Evolutionary conservation across 92 coral and sea anemone genomes (phyloP).

Genomic region (Epizoanthus ramosus): DNA sequence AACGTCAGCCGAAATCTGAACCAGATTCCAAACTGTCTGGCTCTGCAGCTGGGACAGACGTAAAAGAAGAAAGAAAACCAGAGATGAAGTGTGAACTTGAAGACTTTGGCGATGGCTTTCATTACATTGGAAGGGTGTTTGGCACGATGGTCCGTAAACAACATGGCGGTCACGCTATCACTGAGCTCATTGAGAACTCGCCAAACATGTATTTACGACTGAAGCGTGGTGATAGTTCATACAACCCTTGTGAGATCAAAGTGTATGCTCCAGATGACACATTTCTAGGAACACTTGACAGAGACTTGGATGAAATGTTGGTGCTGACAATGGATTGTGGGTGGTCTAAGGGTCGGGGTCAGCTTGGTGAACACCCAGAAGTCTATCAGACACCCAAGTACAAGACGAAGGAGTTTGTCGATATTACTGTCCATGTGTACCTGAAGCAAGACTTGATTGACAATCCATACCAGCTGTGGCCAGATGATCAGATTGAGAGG

Average conservation of each 20-base stretch:
- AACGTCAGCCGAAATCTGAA: background rate
- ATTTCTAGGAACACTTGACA: constrained; percentile 28
- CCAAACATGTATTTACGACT: constrained; percentile 21
- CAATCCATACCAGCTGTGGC: constrained; percentile 33
- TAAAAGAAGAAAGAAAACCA: constrained; percentile 11
- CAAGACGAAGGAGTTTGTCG: constrained; percentile 31
- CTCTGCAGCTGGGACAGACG: background rate
- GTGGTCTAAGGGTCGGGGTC: constrained; percentile 25
- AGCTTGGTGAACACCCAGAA: background rate
- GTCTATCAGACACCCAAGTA: constrained; percentile 8
- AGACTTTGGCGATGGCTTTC: constrained; percentile 20
- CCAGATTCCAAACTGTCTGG: background rate
- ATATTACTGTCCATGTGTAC: background rate
- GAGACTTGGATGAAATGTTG: constrained; percentile 29
- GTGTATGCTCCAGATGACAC: constrained; percentile 25
- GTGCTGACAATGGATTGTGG: constrained; percentile 28
- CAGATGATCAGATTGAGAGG: constrained; percentile 18
- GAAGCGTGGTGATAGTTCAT: constrained; percentile 25
- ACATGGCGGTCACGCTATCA: constrained; percentile 18
- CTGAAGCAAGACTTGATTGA: constrained; percentile 21
- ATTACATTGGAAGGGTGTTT: constrained; percentile 4
- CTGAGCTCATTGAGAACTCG: constrained; percentile 26
- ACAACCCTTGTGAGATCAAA: constrained; percentile 14
- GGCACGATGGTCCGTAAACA: constrained; percentile 23
- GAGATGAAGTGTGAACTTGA: constrained; percentile 6